phyloP scores from a whole-genome alignment of 92 coral and sea anemone species.

The Actinostola sp. region DNA sequence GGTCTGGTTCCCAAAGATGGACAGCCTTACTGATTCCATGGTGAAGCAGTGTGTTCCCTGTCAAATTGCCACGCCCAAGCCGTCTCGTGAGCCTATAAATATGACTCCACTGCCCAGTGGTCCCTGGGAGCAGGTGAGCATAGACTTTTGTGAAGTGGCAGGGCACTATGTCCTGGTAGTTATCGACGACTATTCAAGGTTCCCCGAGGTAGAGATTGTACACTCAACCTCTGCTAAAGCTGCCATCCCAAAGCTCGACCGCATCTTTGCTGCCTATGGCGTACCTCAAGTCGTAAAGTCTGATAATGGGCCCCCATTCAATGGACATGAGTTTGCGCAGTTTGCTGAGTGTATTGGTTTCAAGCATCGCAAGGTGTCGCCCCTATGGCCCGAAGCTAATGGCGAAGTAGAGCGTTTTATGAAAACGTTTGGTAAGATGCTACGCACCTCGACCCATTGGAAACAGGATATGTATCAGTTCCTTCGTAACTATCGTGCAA shows the following conservation, averaged over 20 bases:
- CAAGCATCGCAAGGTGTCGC: slow-evolving; percentile 38
- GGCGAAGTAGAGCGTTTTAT: slow-evolving; percentile 59
- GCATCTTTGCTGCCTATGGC: slow-evolving; percentile 39
- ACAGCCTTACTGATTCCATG: slow-evolving; percentile 22
- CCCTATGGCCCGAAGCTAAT: slow-evolving; percentile 57
- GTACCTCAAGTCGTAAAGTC: slow-evolving; percentile 32
- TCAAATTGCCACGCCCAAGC: slow-evolving; percentile 39
- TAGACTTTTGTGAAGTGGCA: slow-evolving; percentile 24
- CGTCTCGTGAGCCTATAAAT: slow-evolving; percentile 34
- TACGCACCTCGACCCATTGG: slow-evolving; percentile 23
- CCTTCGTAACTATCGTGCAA: slow-evolving; percentile 38
- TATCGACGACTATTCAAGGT: slow-evolving; percentile 41
- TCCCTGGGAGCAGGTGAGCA: slow-evolving; percentile 21
- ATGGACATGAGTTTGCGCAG: slow-evolving; percentile 30
- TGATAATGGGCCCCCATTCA: slow-evolving; percentile 58
- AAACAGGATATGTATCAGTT: slow-evolving; percentile 45
- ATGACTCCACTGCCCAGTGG: slow-evolving; percentile 16
- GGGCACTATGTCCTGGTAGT: slow-evolving; percentile 53
- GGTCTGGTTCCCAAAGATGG: slow-evolving; percentile 41
- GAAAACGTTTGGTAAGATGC: slow-evolving; percentile 32
- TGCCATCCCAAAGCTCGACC: slow-evolving; percentile 38
- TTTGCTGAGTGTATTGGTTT: slow-evolving; percentile 23
- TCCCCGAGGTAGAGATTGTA: slow-evolving; percentile 46
- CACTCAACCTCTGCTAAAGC: slow-evolving; percentile 47
- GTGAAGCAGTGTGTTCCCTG: slow-evolving; percentile 27